Evolutionary conservation across 2,797 vertebrate genomes (phyloP), one percentile per base, ranked within the genome.

Genomic region (Pseudochirops cupreus): DNA sequence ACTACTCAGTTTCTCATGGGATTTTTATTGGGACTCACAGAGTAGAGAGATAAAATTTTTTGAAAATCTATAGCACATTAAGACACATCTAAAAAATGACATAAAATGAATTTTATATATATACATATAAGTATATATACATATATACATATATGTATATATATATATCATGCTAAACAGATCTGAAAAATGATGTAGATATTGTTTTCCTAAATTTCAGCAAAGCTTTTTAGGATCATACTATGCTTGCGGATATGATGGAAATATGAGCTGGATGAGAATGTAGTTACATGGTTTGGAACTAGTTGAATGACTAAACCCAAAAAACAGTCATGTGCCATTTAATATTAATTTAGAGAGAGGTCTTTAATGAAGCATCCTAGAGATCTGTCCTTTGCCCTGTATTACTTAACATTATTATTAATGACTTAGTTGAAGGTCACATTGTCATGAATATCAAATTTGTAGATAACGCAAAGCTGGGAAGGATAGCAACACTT

Each of bases 1-100:
- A 26, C 5, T 91, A 92, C 96, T 74, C 92, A 33, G 90, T 95
- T 93, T 94, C 39, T 95, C 10, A 56, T 90, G 24, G 57, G 16
- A 54, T 89, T 52, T 50, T 59, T 62, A 91, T 90, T 50, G 62
- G 28, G 12, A 59, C 55, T 24, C 92, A 74, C 58, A 94, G n/a
- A 50, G 91, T 91, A 26, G 14, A 67, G 54, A 90, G 14, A 46
- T 50, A 24, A 16, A 5, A 59, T 67, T 52, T 50, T 24, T 89
- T 13, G 92, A 67, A 58, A 46, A 93, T 56, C n/a, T 59, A 91
- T 1, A 82, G 26, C 31, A 90, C 94, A 46, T 56, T 93, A 52
- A 93, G 67, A 39, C 13, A 39, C 16, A 39, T 74, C 33, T 39
- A 21, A 74, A 74, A 39, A 74, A n/a, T 18, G 21, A 21, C 18